Evolutionary conservation across 1,140 invertebrate genomes (phyloP).

Genomic region (Cydia amplana): DNA sequence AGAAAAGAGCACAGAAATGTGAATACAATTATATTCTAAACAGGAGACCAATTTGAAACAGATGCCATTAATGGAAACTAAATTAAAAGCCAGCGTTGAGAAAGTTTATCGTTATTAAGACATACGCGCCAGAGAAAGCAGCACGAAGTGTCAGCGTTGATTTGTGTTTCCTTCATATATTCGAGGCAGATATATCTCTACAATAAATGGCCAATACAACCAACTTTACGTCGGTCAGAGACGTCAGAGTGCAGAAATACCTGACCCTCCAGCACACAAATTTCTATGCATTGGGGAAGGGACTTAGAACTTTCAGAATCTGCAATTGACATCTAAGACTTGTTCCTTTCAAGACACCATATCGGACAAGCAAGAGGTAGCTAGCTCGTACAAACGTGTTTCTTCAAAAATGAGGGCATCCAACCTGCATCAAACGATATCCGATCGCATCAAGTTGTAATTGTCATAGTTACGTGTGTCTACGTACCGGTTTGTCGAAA

Average conservation of each 20-base stretch:
- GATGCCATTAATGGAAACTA: constrained; percentile 15
- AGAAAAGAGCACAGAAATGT: neutral
- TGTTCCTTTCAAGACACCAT: no score
- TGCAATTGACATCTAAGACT: no score
- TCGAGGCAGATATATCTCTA: neutral
- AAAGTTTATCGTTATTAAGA: constrained; percentile 11
- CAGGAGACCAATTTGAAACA: constrained; percentile 10
- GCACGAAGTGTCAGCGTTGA: constrained; percentile 16
- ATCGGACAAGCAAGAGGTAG: no score
- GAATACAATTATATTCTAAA: neutral
- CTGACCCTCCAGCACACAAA: no score
- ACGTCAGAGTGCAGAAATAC: no score
- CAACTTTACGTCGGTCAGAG: no score
- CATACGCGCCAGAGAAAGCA: constrained; percentile 24
- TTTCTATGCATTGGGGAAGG: no score
- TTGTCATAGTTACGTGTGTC: neutral
- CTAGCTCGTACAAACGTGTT: no score
- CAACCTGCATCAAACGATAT: no score
- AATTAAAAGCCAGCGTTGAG: constrained; percentile 6
- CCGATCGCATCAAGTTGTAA: neutral
- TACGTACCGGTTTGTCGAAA: neutral
- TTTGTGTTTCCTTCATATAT: constrained; percentile 17
- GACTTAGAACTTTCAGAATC: no score
- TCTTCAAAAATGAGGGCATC: no score
- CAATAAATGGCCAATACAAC: neutral